Percentiles rank a stretch among this genome's conserved stretches.
These are phyloP conservation scores for Mycteria americana DNA, from an alignment of 2,797 vertebrate species.

Conservation along the genomic window DNA sequence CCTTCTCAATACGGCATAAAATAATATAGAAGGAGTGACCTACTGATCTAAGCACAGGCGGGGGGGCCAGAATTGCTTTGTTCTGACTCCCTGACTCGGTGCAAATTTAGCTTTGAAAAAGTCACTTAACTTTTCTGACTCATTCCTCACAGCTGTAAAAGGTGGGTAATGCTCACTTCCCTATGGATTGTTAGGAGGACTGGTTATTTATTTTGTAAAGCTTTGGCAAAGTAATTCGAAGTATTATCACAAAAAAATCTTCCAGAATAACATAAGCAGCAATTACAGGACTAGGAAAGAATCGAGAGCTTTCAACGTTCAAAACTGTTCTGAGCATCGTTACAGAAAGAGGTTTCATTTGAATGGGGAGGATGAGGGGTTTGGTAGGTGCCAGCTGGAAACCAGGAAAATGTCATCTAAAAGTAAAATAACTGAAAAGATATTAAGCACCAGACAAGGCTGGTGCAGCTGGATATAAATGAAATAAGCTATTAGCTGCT, in stretches of 20 bases:
- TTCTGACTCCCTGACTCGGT: background rate
- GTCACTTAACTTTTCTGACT: background rate
- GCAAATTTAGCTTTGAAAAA: background rate
- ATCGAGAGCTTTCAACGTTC: background rate
- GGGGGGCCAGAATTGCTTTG: background rate
- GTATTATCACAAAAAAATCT: background rate
- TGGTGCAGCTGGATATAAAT: background rate
- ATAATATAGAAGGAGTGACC: conserved; percentile 24
- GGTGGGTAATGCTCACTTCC: background rate
- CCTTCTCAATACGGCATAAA: background rate
- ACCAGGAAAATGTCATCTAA: background rate
- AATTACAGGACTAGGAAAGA: background rate
- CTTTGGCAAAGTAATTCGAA: background rate
- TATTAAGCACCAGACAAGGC: background rate
- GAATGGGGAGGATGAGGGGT: background rate
- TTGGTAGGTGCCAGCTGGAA: conserved; percentile 10
- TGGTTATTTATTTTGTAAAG: conserved; percentile 7
- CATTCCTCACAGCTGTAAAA: background rate
- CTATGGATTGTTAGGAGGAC: background rate
- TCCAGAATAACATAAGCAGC: background rate
- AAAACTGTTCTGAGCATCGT: background rate
- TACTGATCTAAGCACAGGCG: background rate
- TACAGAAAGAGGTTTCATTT: background rate
- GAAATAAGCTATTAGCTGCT: conserved; percentile 4
- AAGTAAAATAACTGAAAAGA: conserved; percentile 17